Conservation (phyloP, 1,140 invertebrate species). For the Hyles vespertilio region DNA sequence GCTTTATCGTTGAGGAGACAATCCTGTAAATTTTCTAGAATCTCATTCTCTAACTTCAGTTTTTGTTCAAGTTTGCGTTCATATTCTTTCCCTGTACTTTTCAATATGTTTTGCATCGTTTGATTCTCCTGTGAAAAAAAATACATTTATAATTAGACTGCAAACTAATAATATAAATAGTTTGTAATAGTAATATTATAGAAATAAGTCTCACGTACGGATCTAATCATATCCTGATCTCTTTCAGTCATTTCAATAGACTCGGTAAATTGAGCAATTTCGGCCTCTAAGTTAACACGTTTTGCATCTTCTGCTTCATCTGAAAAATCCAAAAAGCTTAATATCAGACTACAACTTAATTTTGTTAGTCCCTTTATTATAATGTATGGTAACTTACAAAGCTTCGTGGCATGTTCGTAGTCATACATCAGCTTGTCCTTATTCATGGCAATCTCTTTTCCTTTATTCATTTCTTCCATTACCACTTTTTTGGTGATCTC, state of each 20-base stretch:
- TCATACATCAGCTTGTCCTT: slow-evolving; percentile 78
- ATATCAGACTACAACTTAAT: slow-evolving; percentile 25
- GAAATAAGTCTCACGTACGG: slow-evolving; percentile 26
- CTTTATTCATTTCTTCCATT: slow-evolving; percentile 80
- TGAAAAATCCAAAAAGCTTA: slow-evolving; percentile 21
- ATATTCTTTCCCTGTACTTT: slow-evolving; percentile 69
- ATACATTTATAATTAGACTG: neutral
- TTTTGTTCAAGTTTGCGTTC: slow-evolving; percentile 76
- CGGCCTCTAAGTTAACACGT: slow-evolving; percentile 62
- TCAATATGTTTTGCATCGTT: slow-evolving; percentile 64
- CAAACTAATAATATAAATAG: neutral
- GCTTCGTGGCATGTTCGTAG: slow-evolving; percentile 60
- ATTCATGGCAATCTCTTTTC: slow-evolving; percentile 79
- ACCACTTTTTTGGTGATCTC: slow-evolving; percentile 79
- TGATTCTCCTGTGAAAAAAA: slow-evolving; percentile 52
- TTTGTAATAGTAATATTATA: too few relatives aligned
- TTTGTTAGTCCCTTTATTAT: slow-evolving; percentile 1
- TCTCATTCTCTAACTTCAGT: slow-evolving; percentile 77
- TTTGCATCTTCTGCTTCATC: slow-evolving; percentile 53
- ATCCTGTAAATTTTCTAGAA: slow-evolving; percentile 80
- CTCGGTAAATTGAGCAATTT: slow-evolving; percentile 74
- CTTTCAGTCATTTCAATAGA: slow-evolving; percentile 77
- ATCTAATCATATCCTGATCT: slow-evolving; percentile 74
- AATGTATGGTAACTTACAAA: slow-evolving; percentile 34
- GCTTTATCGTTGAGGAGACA: slow-evolving; percentile 82